Base-by-base conservation (phyloP, 2,113 vertebrate genomes). In the Cephalopterus ornatus region DNA sequence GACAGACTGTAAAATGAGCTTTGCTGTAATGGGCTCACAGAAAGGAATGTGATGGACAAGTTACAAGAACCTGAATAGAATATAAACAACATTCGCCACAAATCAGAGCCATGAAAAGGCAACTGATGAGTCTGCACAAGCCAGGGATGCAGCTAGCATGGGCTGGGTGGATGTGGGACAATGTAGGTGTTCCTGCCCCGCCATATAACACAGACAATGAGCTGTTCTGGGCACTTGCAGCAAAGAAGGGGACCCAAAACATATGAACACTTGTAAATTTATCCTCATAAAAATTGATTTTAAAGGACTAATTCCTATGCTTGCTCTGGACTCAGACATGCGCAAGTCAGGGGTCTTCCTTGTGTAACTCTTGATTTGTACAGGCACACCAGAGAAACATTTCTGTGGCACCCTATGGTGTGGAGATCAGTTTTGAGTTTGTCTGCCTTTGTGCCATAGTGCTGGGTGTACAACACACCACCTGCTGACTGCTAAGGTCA, bases 21-120 rank as follows among this genome's bases (percentile, higher is more conserved):
- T 78, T 76, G 30, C 58, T 80, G 14, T 73, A 89, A 68, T 14
- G 49, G 63, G 47, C 44, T 95, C 22, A 32, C 50, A 83, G 52
- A 89, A 83, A 65, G 65, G 22, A 74, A 20, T 3, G 5, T 91
- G 75, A 96, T 65, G 79, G 75, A 80, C 68, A 65, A 72, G 49
- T 76, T 90, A 24, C 15, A 66, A 67, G 83, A 84, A 85, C 72
- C 63, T 77, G 55, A 88, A 76, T 6, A 90, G 85, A 90, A 83
- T 83, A 58, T 22, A 30, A 91, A 78, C 63, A 89, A 17, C 50
- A 23, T 79, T 85, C 42, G 26, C 27, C 30, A 28, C 21, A 16
- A 59, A 71, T 59, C 6, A 1, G 35, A 67, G 59, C 59, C 67
- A 86, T 59, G 47, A 63, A 90, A 85, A 84, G 55, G 17, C 35